Evolutionary conservation across 1,140 invertebrate genomes (phyloP).

Genomic region (Drosophila bipectinata): DNA sequence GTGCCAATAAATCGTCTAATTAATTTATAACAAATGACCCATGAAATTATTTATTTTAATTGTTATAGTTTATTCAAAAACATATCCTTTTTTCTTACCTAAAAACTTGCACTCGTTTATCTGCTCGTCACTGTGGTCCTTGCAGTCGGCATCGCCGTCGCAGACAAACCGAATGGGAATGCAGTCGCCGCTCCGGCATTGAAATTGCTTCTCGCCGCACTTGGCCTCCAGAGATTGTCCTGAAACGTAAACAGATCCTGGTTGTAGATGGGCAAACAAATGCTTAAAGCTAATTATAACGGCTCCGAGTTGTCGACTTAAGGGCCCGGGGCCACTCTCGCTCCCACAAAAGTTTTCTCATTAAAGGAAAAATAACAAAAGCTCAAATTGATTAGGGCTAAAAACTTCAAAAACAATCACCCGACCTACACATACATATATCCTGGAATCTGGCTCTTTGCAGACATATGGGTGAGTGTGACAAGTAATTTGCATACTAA

Average conservation of each 20-base stretch:
- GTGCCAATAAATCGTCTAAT: too few species aligned
- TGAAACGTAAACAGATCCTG: constrained; percentile 52
- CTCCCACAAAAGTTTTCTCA: constrained; percentile 67
- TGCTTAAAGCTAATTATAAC: constrained; percentile 73
- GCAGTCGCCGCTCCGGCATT: constrained; percentile 91
- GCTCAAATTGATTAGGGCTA: constrained; percentile 80
- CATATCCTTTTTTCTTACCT: constrained; percentile 64
- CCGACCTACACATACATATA: constrained; percentile 20
- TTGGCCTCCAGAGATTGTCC: constrained; percentile 65
- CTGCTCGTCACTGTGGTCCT: constrained; percentile 91
- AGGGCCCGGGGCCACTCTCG: constrained; percentile 22
- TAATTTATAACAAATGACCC: not conserved
- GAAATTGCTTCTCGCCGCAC: constrained; percentile 90
- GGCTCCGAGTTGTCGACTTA: constrained; percentile 40
- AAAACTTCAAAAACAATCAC: constrained; percentile 78
- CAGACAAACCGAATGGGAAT: constrained; percentile 92
- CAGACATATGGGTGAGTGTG: constrained; percentile 33
- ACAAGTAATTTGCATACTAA: constrained; percentile 75
- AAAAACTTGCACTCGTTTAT: constrained; percentile 88
- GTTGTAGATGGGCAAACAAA: constrained; percentile 51
- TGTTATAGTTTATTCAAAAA: too few species aligned
- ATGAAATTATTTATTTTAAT: not conserved
- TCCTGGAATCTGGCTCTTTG: not conserved
- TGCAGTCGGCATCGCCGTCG: constrained; percentile 91
- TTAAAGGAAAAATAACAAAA: constrained; percentile 62